Percentiles rank a stretch among this genome's conserved stretches.
Evolutionary conservation across 2,888 invertebrate species (phyloP).

Genomic region (Sarcophaga rosellei): DNA sequence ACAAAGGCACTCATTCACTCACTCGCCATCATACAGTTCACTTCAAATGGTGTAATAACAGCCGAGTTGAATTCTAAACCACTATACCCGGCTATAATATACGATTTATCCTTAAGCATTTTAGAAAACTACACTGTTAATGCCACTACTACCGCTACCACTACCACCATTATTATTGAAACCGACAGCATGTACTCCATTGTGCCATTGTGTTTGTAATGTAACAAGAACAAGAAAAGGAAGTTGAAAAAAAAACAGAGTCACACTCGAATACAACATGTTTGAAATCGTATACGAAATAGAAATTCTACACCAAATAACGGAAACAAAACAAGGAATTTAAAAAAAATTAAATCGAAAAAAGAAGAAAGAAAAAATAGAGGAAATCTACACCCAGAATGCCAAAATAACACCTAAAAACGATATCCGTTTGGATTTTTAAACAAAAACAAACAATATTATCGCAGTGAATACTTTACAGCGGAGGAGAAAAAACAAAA

Average conservation of each 20-base stretch:
- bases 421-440: neutral
- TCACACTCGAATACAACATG: neutral
- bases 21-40: neutral
- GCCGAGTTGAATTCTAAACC: conserved; percentile 36
- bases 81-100: conserved; percentile 49
- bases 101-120: conserved; percentile 51
- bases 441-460: no score
- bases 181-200: neutral
- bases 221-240: neutral
- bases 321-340: neutral
- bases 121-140: conserved; percentile 21
- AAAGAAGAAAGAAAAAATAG: neutral
- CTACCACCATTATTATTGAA: conserved; percentile 1
- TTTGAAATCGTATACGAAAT: neutral
- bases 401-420: neutral
- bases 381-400: neutral
- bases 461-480: no score
- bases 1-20: neutral
- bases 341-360: neutral
- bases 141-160: neutral
- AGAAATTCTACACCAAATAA: conserved; percentile 11
- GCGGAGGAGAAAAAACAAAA: neutral
- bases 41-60: conserved; percentile 20
- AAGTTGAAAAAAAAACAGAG: neutral
- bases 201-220: neutral